A percentile compares a stretch with the other conserved stretches of the same genome.
These are phyloP conservation scores for Dolichoris vasculosae DNA, from an alignment of 1,140 invertebrate species.

Conservation along the genomic window DNA sequence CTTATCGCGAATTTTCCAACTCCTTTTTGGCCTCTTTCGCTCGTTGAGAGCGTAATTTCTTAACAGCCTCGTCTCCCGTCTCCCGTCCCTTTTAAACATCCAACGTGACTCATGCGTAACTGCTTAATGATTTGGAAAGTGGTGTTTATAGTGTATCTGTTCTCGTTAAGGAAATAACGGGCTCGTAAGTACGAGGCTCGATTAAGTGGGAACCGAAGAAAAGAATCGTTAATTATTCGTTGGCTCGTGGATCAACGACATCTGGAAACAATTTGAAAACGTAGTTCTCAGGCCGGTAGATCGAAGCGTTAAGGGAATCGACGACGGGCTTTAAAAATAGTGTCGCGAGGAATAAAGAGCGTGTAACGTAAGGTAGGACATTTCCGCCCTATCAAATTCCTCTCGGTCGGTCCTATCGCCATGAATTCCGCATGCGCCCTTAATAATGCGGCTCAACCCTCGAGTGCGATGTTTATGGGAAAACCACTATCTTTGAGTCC, in stretches of 20 bases:
- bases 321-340: slow-evolving; percentile 14
- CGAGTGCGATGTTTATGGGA: neutral
- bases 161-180: neutral
- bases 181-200: neutral
- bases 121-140: neutral
- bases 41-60: too few relatives aligned
- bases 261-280: neutral
- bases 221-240: neutral
- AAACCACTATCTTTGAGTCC: neutral
- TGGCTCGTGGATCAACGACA: neutral
- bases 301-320: neutral
- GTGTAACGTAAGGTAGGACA: neutral
- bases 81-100: neutral
- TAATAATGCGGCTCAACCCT: neutral
- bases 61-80: too few relatives aligned
- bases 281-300: neutral
- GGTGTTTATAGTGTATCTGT: neutral
- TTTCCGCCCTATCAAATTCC: neutral
- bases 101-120: neutral
- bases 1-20: too few relatives aligned
- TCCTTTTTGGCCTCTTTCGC: too few relatives aligned
- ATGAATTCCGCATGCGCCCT: neutral
- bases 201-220: neutral
- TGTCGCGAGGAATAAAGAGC: neutral
- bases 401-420: neutral